These are phyloP conservation scores for Tragopan temminckii DNA, from an alignment of 2,797 vertebrate species.

Conservation along the genomic window DNA sequence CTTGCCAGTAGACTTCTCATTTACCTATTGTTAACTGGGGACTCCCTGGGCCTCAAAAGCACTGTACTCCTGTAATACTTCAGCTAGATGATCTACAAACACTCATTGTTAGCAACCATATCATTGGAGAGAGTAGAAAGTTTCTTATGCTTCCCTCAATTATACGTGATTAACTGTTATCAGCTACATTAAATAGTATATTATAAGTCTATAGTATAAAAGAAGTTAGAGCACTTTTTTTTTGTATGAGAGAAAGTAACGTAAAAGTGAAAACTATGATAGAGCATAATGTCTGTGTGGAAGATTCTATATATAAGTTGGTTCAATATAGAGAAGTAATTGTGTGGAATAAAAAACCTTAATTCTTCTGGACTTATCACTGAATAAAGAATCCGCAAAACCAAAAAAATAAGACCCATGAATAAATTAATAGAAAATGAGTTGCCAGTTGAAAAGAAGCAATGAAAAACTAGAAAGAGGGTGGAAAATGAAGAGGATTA, in stretches of 20 bases:
- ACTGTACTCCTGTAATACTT: not conserved
- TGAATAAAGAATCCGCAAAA: not conserved
- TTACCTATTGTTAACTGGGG: not conserved
- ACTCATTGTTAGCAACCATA: not conserved
- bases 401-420: not conserved
- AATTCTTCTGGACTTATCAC: constrained; percentile 2
- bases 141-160: not conserved
- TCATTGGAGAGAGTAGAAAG: not conserved
- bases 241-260: not conserved
- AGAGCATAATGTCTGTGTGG: not conserved
- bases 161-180: not conserved
- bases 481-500: constrained; percentile 3
- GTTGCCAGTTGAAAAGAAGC: constrained; percentile 8
- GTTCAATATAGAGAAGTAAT: not conserved
- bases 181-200: not conserved
- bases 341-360: not conserved
- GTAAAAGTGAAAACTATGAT: not conserved
- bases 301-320: not conserved
- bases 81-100: not conserved
- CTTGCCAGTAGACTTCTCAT: not conserved
- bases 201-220: not conserved
- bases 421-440: constrained; percentile 36
- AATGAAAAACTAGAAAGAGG: constrained; percentile 39
- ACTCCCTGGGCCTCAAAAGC: not conserved
- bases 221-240: not conserved